Base-by-base conservation (phyloP, 2,113 vertebrate genomes). In the Pterophyllum scalare region DNA sequence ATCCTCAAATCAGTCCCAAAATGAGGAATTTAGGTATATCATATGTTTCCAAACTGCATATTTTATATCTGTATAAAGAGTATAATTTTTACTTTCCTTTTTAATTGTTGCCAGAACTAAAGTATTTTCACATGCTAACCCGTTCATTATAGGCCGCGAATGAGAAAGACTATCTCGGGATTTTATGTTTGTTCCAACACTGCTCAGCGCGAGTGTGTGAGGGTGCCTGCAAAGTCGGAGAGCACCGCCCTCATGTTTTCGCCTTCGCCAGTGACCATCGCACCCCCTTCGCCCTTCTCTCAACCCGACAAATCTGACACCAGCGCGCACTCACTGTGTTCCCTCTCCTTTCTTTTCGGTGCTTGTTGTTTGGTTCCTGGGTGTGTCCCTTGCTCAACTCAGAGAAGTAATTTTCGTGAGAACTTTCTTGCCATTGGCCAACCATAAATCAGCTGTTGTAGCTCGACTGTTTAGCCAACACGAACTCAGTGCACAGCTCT, bases 371-470 rank as follows among this genome's bases (percentile, higher is more conserved):
- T 75, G 76, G 86, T 82, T 91, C 40, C 86, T 90, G 96, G 95
- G 95, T 96, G 96, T 96, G 96, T 91, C 96, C 91, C 91, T 94
- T 92, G 88, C 94, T 95, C 95, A 94, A 94, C 95, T 93, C 92
- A 89, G 95, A 94, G 94, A 95, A 95, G 96, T 85, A 33, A 83
- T 96, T 95, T 96, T 94, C 95, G 91, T 95, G 96, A 94, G 92
- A 96, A 96, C 93, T 93, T 82, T 82, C 84, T 92, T 95, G 95
- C 96, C 96, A 98, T 97, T 98, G 97, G 97, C 93, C 95, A 93
- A 92, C 90, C 94, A 93, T 92, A 96, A 95, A 97, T 97, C 97
- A 98, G 97, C 97, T 97, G 97, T 95, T 97, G 72, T 59, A 76
- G 78, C 95, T 93, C 80, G 96, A 95, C 91, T 95, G 96, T 80